Conservation (phyloP, 2,797 vertebrate genomes). For the Pipistrellus pygmaeus region DNA sequence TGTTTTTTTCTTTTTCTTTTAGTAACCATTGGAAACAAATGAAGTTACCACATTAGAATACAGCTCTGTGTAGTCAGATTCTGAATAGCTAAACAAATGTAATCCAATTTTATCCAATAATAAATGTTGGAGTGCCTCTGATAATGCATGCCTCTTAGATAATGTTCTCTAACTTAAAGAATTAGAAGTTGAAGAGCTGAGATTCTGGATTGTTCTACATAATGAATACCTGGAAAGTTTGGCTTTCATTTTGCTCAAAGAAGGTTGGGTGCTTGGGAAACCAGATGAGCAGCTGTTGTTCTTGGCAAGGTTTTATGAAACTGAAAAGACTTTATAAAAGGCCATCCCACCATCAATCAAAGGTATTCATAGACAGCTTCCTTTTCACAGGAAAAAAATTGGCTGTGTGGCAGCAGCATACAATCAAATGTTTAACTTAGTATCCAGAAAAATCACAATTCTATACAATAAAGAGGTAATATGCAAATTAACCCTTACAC, state of each 20-base stretch:
- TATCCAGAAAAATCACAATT: background rate
- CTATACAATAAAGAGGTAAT: too few species aligned
- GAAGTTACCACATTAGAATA: constrained; percentile 12
- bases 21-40: constrained; percentile 37
- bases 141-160: background rate
- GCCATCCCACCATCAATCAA: background rate
- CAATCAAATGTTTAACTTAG: constrained; percentile 22
- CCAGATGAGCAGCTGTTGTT: background rate
- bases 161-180: background rate
- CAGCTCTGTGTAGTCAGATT: constrained; percentile 20
- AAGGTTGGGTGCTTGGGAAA: constrained; percentile 36
- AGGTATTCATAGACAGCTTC: background rate
- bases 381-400: background rate
- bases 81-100: constrained; percentile 50
- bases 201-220: background rate
- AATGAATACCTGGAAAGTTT: background rate
- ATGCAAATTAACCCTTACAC: too few species aligned
- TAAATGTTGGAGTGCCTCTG: constrained; percentile 34
- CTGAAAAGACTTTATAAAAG: background rate
- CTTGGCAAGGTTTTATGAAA: background rate
- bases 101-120: background rate
- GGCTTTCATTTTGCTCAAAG: background rate
- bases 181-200: constrained; percentile 22
- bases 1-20: background rate
- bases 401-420: background rate